Percentiles rank a stretch among this genome's conserved stretches.
phyloP scores from a whole-genome alignment of 2,113 vertebrate species.

The Apodemus sylvaticus region DNA sequence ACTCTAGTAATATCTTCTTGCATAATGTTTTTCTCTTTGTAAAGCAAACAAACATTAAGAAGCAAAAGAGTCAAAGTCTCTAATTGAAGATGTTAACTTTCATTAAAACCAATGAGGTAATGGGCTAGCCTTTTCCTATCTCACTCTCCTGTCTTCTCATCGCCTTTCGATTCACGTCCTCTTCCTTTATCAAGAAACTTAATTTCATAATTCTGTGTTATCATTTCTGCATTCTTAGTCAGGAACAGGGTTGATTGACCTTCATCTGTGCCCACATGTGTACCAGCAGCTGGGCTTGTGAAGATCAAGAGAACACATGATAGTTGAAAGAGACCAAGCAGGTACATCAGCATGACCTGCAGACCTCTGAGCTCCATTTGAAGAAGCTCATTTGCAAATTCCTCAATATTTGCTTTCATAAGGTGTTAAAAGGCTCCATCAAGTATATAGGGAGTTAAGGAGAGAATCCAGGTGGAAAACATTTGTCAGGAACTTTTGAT shows the following conservation, averaged over 20 bases:
- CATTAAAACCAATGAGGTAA: not conserved
- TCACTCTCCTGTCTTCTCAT: accelerated
- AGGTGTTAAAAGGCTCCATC: slow-evolving; percentile 51
- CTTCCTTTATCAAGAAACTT: not conserved
- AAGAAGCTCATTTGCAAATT: slow-evolving; percentile 67
- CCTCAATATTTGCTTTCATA: slow-evolving; percentile 48
- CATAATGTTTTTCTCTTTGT: not conserved
- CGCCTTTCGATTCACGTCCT: not conserved
- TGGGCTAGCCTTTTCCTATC: not conserved
- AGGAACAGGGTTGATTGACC: not conserved
- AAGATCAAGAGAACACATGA: slow-evolving; percentile 68
- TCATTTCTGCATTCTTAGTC: not conserved
- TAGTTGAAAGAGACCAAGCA: not conserved
- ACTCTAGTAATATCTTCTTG: not conserved
- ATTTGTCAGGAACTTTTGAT: slow-evolving; percentile 67
- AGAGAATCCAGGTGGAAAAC: slow-evolving; percentile 65
- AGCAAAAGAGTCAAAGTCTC: not conserved
- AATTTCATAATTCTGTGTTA: not conserved
- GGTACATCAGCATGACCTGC: slow-evolving; percentile 27
- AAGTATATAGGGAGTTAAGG: slow-evolving; percentile 52
- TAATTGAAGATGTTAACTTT: not conserved
- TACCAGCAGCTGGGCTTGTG: not conserved
- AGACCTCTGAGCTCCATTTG: not conserved
- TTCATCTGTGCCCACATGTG: slow-evolving; percentile 39
- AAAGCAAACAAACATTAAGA: not conserved